Conservation (phyloP, 2,113 vertebrate species). For the Halichoerus grypus region DNA sequence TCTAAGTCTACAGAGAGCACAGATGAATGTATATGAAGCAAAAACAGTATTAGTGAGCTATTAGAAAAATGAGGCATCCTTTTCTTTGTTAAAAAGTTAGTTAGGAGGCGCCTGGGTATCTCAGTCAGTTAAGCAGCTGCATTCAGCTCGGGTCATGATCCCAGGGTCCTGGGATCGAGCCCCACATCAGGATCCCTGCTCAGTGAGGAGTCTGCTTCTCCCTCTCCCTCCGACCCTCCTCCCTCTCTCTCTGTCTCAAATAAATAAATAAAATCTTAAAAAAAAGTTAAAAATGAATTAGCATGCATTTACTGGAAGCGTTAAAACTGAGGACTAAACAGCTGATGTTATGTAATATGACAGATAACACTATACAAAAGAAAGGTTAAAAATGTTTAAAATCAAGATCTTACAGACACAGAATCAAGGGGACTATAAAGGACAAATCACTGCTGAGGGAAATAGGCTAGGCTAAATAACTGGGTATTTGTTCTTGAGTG, state of each 20-base stretch:
- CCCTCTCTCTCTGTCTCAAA: background rate
- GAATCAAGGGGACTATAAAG: background rate
- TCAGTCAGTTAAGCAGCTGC: background rate
- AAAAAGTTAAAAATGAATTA: slow-evolving; percentile 34
- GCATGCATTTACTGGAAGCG: background rate
- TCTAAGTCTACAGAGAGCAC: background rate
- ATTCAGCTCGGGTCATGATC: background rate
- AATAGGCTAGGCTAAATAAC: background rate
- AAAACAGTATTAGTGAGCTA: background rate
- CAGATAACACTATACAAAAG: background rate
- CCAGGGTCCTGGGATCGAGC: background rate
- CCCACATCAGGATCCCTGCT: background rate
- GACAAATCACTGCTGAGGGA: slow-evolving; percentile 35
- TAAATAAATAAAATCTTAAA: background rate
- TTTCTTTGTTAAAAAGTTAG: slow-evolving; percentile 51
- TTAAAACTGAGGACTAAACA: slow-evolving; percentile 2
- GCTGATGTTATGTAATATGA: background rate
- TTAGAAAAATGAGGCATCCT: background rate
- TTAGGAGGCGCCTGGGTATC: background rate
- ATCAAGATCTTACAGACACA: background rate
- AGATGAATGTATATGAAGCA: slow-evolving; percentile 5
- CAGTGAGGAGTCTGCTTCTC: background rate
- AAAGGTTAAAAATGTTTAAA: slow-evolving; percentile 37
- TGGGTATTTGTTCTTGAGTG: background rate
- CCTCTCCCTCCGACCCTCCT: background rate